phyloP scores from a whole-genome alignment of 1,140 invertebrate species.

The Dinoponera quadriceps region DNA sequence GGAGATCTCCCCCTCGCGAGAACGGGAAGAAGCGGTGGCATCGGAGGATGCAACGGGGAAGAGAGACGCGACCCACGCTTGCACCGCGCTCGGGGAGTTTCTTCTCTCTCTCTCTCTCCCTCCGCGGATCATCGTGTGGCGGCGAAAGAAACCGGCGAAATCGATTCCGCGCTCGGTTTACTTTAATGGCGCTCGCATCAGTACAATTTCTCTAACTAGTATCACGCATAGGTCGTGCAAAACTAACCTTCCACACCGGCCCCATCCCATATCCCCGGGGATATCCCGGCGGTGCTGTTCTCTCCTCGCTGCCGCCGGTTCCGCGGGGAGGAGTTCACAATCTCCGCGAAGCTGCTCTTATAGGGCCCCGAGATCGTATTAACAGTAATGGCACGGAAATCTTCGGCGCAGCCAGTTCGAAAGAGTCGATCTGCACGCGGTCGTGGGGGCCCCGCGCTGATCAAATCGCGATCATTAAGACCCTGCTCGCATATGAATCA shows the following conservation, averaged over 20 bases:
- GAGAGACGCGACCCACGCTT: slow-evolving; percentile 38
- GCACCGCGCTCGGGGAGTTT: slow-evolving; percentile 28
- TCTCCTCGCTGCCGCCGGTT: slow-evolving; percentile 13
- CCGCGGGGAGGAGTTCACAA: slow-evolving; percentile 67
- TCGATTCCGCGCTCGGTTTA: slow-evolving; percentile 74
- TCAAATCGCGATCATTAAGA: slow-evolving; percentile 62
- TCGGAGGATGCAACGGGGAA: slow-evolving; percentile 27
- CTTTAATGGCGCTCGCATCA: slow-evolving; percentile 74
- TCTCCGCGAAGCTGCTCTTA: slow-evolving; percentile 67
- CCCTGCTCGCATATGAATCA: slow-evolving; percentile 4
- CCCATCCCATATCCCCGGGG: slow-evolving; percentile 40
- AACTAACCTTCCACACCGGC: slow-evolving; percentile 61
- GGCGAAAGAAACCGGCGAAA: slow-evolving; percentile 66
- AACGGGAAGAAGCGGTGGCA: slow-evolving; percentile 17
- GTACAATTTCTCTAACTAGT: slow-evolving; percentile 81
- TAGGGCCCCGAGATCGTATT: slow-evolving; percentile 72
- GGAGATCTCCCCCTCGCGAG: background rate
- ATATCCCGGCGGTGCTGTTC: slow-evolving; percentile 21
- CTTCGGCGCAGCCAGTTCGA: slow-evolving; percentile 65
- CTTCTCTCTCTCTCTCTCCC: too few species aligned
- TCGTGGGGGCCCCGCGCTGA: slow-evolving; percentile 27
- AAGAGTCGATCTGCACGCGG: slow-evolving; percentile 60
- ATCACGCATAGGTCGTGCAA: slow-evolving; percentile 73
- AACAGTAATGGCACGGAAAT: slow-evolving; percentile 79
- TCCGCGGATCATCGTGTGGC: slow-evolving; percentile 44